Evolutionary conservation across 2,113 vertebrate species (phyloP).

Genomic region (Sardina pilchardus): DNA sequence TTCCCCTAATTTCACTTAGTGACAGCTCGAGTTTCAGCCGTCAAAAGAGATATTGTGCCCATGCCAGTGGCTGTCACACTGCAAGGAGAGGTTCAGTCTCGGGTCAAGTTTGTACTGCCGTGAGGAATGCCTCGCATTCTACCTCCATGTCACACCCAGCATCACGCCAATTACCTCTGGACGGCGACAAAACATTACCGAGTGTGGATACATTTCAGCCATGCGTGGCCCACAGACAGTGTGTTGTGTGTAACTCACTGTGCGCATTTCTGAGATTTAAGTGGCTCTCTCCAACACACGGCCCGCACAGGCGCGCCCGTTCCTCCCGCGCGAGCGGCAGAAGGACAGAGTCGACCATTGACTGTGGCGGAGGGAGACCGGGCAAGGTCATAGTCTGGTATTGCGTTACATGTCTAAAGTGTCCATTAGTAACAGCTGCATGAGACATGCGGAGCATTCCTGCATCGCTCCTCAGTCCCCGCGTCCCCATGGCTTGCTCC

Average conservation of each 20-base stretch:
- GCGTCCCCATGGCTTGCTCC: not conserved
- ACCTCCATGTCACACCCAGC: constrained; percentile 3
- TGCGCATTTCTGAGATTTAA: not conserved
- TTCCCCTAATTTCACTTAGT: not conserved
- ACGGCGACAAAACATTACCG: not conserved
- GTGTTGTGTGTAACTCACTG: not conserved
- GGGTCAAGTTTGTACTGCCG: not conserved
- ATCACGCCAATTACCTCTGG: not conserved
- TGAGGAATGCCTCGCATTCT: not conserved
- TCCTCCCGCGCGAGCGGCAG: constrained; percentile 34
- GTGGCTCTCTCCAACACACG: not conserved
- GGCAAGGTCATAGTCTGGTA: constrained; percentile 57
- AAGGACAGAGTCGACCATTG: constrained; percentile 53
- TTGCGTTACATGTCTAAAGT: constrained; percentile 59
- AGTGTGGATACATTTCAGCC: not conserved
- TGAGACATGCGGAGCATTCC: constrained; percentile 51
- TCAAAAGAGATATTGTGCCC: not conserved
- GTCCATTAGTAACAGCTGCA: constrained; percentile 68
- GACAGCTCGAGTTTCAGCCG: not conserved
- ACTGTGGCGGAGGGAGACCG: constrained; percentile 38
- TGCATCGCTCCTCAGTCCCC: constrained; percentile 27
- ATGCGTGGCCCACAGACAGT: constrained; percentile 2
- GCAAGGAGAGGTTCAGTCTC: not conserved
- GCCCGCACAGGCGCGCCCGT: not conserved
- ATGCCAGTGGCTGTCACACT: not conserved